Conservation (phyloP, 2,113 vertebrate species). For the Desmodus rotundus region DNA sequence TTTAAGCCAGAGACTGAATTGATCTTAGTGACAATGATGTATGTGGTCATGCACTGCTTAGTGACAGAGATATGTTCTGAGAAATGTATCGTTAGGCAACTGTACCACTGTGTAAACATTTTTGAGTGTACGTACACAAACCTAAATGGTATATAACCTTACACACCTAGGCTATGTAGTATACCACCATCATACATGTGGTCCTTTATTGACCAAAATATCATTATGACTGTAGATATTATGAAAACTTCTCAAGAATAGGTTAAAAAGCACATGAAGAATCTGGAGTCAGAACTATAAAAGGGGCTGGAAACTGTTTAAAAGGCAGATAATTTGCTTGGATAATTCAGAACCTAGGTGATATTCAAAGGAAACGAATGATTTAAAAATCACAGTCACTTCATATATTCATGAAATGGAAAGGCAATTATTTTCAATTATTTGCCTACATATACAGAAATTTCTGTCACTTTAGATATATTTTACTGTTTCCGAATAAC, state of each 20-base stretch:
- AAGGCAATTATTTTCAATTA: background rate
- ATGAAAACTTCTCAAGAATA: background rate
- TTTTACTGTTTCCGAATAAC: background rate
- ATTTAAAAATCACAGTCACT: background rate
- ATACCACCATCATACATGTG: background rate
- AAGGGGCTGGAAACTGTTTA: background rate
- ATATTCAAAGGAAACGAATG: background rate
- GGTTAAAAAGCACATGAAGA: background rate
- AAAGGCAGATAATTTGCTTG: background rate
- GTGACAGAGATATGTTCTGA: too few species aligned
- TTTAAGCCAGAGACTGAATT: background rate
- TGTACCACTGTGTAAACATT: background rate
- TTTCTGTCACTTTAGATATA: background rate
- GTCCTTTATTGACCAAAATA: background rate
- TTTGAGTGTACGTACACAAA: too few species aligned
- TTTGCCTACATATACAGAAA: background rate
- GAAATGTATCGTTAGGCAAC: too few species aligned
- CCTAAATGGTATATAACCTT: too few species aligned
- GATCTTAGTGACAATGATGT: background rate
- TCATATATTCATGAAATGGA: background rate
- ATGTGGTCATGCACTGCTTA: background rate
- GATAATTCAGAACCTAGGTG: background rate
- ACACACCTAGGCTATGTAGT: background rate
- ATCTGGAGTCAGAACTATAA: background rate
- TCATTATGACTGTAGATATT: background rate